Evolutionary conservation across 2,797 vertebrate species (phyloP), one percentile per base, ranked within the genome.

Genomic region (Sebastes aleutianus): DNA sequence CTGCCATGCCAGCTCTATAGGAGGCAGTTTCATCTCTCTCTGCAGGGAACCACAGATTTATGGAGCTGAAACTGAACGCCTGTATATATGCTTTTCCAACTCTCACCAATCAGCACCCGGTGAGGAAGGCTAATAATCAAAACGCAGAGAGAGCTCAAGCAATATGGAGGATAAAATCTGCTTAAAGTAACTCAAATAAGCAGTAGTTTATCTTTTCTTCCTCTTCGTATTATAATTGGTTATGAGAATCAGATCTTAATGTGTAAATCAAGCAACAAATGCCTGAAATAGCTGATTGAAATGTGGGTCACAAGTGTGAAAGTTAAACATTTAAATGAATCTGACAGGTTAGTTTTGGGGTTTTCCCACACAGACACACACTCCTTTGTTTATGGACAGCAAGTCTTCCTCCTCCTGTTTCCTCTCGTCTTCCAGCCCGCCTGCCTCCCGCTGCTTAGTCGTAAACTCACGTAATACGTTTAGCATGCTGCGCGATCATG

Each of bases 1-100:
- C 86, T 83, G 89, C 76, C 80, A 93, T 94, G 88, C 92, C 91
- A 93, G 85, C 91, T 84, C 93, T 88, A 81, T 81, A 91, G 94
- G 93, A 94, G 90, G 91, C 85, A 88, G 90, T 91, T 94, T 95
- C 92, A 95, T 94, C 93, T 89, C 93, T 87, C 94, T 92, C 94
- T 89, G 89, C 91, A 91, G 94, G 92, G 88, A 89, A 70, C 32
- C 36, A 20, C 85, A 90, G 95, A 96, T 96, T 95, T 95, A 96
- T 95, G 91, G 88, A 90, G 72, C 80, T 91, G 92, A 93, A 95
- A 95, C 85, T 70, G 67, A 81, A 94, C 8, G 69, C 92, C 87
- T 94, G 87, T 82, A 84, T 93, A 90, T 90, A 91, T 66, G 83
- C 87, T 92, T 85, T 89, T 85, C 79, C 76, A 82, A 57, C 80